Conservation (phyloP, 1,140 invertebrate genomes). For the Varroa destructor region DNA sequence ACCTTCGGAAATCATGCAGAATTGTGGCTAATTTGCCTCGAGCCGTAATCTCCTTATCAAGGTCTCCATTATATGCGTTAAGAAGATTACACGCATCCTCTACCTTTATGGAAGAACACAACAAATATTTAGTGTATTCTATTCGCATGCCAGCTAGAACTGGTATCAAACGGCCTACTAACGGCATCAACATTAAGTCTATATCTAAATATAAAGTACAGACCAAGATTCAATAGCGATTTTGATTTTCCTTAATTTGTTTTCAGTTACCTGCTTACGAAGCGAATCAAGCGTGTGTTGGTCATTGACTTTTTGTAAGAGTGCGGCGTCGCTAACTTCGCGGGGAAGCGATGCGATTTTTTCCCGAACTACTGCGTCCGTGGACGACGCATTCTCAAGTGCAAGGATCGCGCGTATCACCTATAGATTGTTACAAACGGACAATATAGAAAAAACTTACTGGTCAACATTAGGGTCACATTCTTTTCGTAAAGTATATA, state of each 20-base stretch:
- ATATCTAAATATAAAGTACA: neutral
- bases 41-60: constrained; percentile 73
- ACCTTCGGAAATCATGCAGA: constrained; percentile 79
- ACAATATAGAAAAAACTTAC: too few relatives aligned
- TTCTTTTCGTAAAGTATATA: too few relatives aligned
- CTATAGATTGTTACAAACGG: constrained; percentile 31
- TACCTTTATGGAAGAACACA: constrained; percentile 49
- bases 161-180: too few relatives aligned
- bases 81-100: constrained; percentile 71
- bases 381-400: constrained; percentile 81
- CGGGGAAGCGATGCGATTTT: constrained; percentile 81
- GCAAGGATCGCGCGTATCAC: constrained; percentile 52
- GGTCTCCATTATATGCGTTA: constrained; percentile 70
- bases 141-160: too few relatives aligned
- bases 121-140: too few relatives aligned
- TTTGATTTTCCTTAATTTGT: neutral
- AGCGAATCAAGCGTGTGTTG: constrained; percentile 31
- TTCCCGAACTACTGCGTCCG: constrained; percentile 77
- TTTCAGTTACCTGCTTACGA: neutral
- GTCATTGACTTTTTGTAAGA: constrained; percentile 54
- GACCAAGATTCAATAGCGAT: neutral
- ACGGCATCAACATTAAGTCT: neutral
- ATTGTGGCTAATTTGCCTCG: constrained; percentile 64
- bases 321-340: constrained; percentile 78
- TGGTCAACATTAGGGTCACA: too few relatives aligned